Evolutionary conservation across 2,888 invertebrate species (phyloP), one percentile per base, ranked within the genome.

Genomic region (Heliconius charithonia): DNA sequence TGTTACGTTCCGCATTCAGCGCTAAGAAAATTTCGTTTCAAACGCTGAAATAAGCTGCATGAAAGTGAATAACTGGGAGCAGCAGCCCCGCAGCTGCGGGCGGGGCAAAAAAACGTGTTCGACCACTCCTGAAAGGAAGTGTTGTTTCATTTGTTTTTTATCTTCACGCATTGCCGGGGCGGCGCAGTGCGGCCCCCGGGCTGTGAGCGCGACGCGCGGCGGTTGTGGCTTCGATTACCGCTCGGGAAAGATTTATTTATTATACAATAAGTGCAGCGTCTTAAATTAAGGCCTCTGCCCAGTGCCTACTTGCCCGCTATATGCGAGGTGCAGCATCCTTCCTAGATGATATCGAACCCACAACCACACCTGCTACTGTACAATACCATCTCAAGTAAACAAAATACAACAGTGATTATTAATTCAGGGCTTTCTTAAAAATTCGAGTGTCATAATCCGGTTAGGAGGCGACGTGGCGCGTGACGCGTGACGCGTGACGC

Each of bases 391-490:
- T 29, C n/a, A 37, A 19, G 51, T 45, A 56, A 59, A 59, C 29
- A 72, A 59, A 32, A 32, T 29, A 32, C 9, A 9, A 37, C 10
- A 2, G 2, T 32, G 37, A 37, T 72, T 37, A 59, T 16, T 59
- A 72, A 72, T 72, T 72, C 59, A 72, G 13, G 9, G 37, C n/a
- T 72, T 59, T 32, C 72, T 59, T 72, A 37, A 72, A 51, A 59
- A 59, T 51, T n/a, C 9, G 32, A 66, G n/a, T 76, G 41, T 67
- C 56, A 66, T 79, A 71, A 79, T 67, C 22, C 19, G 19, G 27
- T 73, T 74, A 73, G 27, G 29, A 16, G 63, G 19, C 65, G 56
- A 37, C 41, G 41, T 45, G 41, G 71, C 74, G 77, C 63, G 27
- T 66, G 77, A 70, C 74, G 70, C 25, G 13, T 45, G 45, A 63